Evolutionary conservation across 2,113 vertebrate genomes (phyloP).

Genomic region (Garra rufa): DNA sequence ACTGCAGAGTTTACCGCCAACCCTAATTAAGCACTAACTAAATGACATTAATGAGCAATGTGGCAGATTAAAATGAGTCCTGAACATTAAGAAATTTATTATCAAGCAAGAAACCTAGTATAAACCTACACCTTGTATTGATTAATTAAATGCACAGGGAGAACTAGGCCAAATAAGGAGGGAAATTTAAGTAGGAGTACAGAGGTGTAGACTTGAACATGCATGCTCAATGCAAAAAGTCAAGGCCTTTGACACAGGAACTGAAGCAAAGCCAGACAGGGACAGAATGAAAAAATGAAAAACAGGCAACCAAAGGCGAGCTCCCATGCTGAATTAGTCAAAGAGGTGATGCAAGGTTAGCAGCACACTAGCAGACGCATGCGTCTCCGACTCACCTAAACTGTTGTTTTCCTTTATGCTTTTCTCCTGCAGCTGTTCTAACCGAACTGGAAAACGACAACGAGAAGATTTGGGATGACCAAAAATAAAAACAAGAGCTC

Average conservation of each 20-base stretch:
- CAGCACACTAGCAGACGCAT: slow-evolving; percentile 23
- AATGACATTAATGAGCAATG: neutral
- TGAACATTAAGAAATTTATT: neutral
- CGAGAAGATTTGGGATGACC: slow-evolving; percentile 79
- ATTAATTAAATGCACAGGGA: too few species aligned
- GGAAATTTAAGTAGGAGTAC: neutral
- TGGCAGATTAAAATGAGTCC: neutral
- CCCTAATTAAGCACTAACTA: neutral
- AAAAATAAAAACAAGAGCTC: slow-evolving; percentile 58
- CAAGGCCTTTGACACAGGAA: slow-evolving; percentile 19
- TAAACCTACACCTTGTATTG: neutral
- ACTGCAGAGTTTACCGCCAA: neutral
- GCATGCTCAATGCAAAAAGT: slow-evolving; percentile 25
- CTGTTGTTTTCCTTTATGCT: slow-evolving; percentile 97
- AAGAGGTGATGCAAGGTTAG: slow-evolving; percentile 62
- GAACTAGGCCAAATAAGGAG: neutral
- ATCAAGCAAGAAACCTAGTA: neutral
- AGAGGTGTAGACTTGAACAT: slow-evolving; percentile 2
- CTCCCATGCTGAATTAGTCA: slow-evolving; percentile 60
- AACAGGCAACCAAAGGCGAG: slow-evolving; percentile 50
- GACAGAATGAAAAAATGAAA: slow-evolving; percentile 40
- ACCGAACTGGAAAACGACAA: slow-evolving; percentile 92
- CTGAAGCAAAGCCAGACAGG: slow-evolving; percentile 19
- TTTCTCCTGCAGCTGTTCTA: slow-evolving; percentile 99
- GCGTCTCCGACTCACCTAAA: slow-evolving; percentile 86